Evolutionary conservation across 1,140 invertebrate species (phyloP).

Genomic region (Drosophila funebris): DNA sequence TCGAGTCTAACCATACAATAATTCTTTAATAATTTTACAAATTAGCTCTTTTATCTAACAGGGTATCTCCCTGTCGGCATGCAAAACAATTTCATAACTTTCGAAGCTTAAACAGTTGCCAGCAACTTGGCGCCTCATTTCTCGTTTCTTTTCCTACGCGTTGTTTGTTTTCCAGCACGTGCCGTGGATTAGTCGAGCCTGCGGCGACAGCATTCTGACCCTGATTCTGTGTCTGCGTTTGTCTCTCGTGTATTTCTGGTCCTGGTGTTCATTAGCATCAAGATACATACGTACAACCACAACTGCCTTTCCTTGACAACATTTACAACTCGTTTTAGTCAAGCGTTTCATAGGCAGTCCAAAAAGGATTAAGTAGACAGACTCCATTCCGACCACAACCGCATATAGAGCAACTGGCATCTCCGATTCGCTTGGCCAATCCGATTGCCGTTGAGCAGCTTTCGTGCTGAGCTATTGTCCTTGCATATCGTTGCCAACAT

Average conservation of each 20-base stretch:
- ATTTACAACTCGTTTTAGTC: background rate
- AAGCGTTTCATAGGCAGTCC: conserved; percentile 28
- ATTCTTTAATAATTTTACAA: no score
- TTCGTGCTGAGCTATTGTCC: conserved; percentile 21
- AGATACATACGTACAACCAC: no score
- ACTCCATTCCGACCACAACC: background rate
- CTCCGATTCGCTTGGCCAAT: conserved; percentile 6
- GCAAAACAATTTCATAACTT: conserved; percentile 36
- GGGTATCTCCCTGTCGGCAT: background rate
- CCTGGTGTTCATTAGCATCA: background rate
- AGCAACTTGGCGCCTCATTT: conserved; percentile 6
- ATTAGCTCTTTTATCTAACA: background rate
- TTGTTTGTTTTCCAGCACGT: conserved; percentile 39
- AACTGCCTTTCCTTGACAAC: conserved; percentile 21
- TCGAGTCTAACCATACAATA: no score
- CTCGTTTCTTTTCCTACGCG: conserved; percentile 13
- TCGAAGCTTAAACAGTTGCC: conserved; percentile 20
- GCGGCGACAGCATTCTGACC: background rate
- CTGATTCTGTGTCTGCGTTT: background rate
- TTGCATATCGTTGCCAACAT: conserved; percentile 20
- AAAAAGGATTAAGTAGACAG: conserved; percentile 15
- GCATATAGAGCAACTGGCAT: conserved; percentile 6
- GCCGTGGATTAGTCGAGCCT: conserved; percentile 33
- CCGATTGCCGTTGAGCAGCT: conserved; percentile 33
- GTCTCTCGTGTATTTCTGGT: background rate